Conservation (phyloP, 2,797 vertebrate species). For the Takifugu rubripes region DNA sequence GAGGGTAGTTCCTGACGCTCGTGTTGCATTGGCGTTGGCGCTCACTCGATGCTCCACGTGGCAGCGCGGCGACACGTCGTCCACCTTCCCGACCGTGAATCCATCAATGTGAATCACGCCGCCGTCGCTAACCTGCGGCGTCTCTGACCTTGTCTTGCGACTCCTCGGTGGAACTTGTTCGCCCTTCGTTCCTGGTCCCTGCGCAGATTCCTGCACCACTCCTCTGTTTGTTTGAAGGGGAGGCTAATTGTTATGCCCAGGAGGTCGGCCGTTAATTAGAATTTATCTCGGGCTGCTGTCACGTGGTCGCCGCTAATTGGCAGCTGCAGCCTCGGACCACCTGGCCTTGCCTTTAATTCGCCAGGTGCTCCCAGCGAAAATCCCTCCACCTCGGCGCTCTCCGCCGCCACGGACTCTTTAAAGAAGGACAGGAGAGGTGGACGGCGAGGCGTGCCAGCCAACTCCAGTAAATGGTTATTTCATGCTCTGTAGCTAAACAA, state of each 20-base stretch:
- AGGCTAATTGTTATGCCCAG: conserved; percentile 64
- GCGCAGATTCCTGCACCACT: neutral
- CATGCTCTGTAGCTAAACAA: conserved; percentile 13
- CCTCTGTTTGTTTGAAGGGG: conserved; percentile 49
- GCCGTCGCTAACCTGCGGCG: conserved; percentile 13
- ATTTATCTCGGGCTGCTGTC: conserved; percentile 56
- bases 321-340: conserved; percentile 61
- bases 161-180: conserved; percentile 12
- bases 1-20: no score
- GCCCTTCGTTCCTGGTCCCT: neutral
- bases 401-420: conserved; percentile 25
- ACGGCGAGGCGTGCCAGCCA: conserved; percentile 2
- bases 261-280: conserved; percentile 66
- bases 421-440: conserved; percentile 14
- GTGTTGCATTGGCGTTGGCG: no score
- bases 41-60: no score
- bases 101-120: conserved; percentile 26
- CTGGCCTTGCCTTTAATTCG: conserved; percentile 64
- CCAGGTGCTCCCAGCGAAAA: conserved; percentile 55
- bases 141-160: conserved; percentile 43
- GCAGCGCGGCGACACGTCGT: no score
- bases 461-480: conserved; percentile 35
- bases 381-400: conserved; percentile 40
- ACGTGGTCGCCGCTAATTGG: conserved; percentile 65
- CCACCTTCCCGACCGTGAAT: conserved; percentile 7